These are phyloP conservation scores for Karalla daura DNA, from an alignment of 2,797 vertebrate genomes.

Conservation along the genomic window DNA sequence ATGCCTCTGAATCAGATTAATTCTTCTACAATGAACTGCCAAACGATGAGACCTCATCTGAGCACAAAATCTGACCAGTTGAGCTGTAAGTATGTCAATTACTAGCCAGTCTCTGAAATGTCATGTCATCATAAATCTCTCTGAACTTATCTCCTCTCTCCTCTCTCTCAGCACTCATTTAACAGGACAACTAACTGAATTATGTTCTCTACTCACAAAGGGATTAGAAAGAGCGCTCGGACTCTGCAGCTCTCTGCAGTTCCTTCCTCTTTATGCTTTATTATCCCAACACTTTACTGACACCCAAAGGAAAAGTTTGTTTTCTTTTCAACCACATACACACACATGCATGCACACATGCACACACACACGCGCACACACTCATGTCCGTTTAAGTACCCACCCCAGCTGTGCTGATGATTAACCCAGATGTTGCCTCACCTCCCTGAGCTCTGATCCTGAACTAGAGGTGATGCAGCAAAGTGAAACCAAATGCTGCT, in stretches of 20 bases:
- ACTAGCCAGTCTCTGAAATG: background rate
- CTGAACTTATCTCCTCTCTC: background rate
- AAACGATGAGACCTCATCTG: too few relatives aligned
- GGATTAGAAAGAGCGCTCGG: background rate
- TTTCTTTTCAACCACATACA: background rate
- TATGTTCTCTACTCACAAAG: background rate
- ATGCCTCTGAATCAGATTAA: too few relatives aligned
- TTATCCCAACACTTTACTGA: conserved; percentile 14
- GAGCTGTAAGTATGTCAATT: too few relatives aligned
- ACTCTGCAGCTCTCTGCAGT: background rate
- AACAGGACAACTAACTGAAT: background rate
- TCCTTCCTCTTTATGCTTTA: conserved; percentile 32
- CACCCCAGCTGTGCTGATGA: conserved; percentile 23
- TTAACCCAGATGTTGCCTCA: conserved; percentile 42
- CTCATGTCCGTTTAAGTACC: too few relatives aligned
- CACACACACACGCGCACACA: conserved; percentile 10
- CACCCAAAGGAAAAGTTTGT: conserved; percentile 11
- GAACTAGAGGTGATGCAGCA: conserved; percentile 46
- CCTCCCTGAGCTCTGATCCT: conserved; percentile 38
- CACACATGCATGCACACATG: background rate
- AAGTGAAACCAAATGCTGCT: conserved; percentile 58
- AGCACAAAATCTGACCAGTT: too few relatives aligned
- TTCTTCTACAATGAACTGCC: too few relatives aligned
- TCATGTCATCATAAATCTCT: background rate
- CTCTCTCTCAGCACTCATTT: background rate